Percentiles rank a stretch among this genome's conserved stretches.
These are phyloP conservation scores for Chloroclysta siterata DNA, from an alignment of 2,888 invertebrate species.

Conservation along the genomic window DNA sequence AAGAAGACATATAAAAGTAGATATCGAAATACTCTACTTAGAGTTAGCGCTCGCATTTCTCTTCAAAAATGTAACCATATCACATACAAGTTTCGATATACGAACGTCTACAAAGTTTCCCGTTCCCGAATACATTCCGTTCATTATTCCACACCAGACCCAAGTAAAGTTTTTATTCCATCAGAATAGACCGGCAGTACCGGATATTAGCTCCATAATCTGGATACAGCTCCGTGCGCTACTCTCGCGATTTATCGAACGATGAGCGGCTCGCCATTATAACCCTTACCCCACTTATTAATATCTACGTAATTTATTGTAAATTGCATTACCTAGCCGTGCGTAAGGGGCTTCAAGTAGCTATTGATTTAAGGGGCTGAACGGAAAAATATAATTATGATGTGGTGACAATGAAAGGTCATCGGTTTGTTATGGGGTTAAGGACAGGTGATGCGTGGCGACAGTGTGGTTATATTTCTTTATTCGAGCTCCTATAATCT, in stretches of 20 bases:
- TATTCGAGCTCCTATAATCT: neutral
- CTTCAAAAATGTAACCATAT: neutral
- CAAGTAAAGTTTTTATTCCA: slow-evolving; percentile 38
- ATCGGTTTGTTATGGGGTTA: neutral
- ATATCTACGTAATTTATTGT: slow-evolving; percentile 85
- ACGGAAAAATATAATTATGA: neutral
- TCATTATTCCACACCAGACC: slow-evolving; percentile 28
- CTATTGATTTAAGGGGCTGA: slow-evolving; percentile 14
- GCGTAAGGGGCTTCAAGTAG: slow-evolving; percentile 52
- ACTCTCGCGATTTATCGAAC: slow-evolving; percentile 77
- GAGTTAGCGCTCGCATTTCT: neutral
- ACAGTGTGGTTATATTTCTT: neutral
- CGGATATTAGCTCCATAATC: slow-evolving; percentile 85
- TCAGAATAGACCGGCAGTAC: slow-evolving; percentile 55
- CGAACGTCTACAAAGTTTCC: slow-evolving; percentile 7
- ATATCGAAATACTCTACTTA: neutral
- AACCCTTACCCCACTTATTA: slow-evolving; percentile 83
- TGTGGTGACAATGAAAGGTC: neutral
- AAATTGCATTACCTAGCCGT: slow-evolving; percentile 80
- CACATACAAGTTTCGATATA: slow-evolving; percentile 3
- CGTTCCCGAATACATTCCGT: slow-evolving; percentile 10
- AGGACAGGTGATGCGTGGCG: neutral
- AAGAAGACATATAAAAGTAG: too few species aligned
- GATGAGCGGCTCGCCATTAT: slow-evolving; percentile 81
- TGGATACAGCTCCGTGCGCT: slow-evolving; percentile 71